Conservation (phyloP, 2,113 vertebrate species). For the Odobenus rosmarus region DNA sequence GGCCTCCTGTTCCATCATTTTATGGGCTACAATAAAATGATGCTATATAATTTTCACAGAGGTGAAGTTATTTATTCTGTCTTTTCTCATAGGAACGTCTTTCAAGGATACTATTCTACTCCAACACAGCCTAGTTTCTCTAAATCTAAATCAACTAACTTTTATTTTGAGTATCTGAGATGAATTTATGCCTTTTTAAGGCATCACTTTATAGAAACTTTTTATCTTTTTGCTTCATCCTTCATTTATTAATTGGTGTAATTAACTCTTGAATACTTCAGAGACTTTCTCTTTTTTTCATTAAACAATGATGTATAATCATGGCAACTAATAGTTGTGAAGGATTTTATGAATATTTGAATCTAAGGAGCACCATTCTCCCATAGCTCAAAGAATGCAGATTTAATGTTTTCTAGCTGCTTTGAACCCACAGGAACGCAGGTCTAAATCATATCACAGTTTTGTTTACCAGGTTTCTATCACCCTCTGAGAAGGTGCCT, state of each 20-base stretch:
- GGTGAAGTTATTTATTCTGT: not conserved
- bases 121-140: not conserved
- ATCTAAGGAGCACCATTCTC: slow-evolving; percentile 31
- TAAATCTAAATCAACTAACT: slow-evolving; percentile 28
- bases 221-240: not conserved
- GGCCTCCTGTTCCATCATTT: slow-evolving; percentile 1
- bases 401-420: slow-evolving; percentile 16
- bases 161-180: slow-evolving; percentile 19
- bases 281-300: not conserved
- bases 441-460: slow-evolving; percentile 8
- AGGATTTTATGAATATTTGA: slow-evolving; percentile 48
- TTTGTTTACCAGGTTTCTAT: not conserved
- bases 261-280: slow-evolving; percentile 45
- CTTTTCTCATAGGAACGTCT: slow-evolving; percentile 33
- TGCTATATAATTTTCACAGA: slow-evolving; percentile 41
- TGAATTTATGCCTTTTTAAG: not conserved
- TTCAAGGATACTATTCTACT: not conserved
- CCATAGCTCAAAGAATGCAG: not conserved
- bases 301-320: slow-evolving; percentile 28
- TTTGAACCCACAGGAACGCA: not conserved
- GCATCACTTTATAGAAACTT: slow-evolving; percentile 45
- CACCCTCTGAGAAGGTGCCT: not conserved
- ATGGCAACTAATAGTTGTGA: slow-evolving; percentile 25
- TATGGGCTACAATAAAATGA: slow-evolving; percentile 51
- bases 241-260: slow-evolving; percentile 27